These are phyloP conservation scores for Gryllus bimaculatus DNA, from an alignment of 1,140 invertebrate species.

Conservation along the genomic window DNA sequence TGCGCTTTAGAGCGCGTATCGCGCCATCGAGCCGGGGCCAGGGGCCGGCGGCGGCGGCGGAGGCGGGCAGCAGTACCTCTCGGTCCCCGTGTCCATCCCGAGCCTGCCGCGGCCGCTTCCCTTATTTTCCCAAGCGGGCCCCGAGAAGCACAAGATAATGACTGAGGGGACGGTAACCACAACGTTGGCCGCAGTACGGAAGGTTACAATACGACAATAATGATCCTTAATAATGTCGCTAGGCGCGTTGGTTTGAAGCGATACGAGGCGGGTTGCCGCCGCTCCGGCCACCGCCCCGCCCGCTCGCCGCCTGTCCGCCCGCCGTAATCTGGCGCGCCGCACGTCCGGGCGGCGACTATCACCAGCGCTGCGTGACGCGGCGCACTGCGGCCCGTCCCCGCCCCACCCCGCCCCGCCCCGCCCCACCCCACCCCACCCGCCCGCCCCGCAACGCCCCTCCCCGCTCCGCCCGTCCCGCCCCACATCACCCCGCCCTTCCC, in stretches of 20 bases:
- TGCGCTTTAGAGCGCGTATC: not conserved
- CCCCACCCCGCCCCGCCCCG: too few relatives aligned
- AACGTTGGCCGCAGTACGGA: slow-evolving; percentile 18
- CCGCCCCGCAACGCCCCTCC: too few relatives aligned
- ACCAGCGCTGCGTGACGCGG: not conserved
- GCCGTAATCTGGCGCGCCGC: not conserved
- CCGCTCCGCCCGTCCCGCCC: too few relatives aligned
- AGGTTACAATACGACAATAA: slow-evolving; percentile 22
- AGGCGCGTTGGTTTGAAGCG: slow-evolving; percentile 15
- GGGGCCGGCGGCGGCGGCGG: too few relatives aligned
- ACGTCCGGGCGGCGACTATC: not conserved
- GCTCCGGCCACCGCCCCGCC: not conserved
- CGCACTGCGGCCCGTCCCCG: too few relatives aligned
- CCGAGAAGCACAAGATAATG: not conserved
- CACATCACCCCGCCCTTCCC: too few relatives aligned
- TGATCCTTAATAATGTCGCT: slow-evolving; percentile 22
- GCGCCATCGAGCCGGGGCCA: not conserved
- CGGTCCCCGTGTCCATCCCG: too few relatives aligned
- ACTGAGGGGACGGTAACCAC: slow-evolving; percentile 12
- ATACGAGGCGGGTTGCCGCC: not conserved
- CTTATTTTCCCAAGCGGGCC: not conserved
- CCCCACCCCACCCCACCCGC: too few relatives aligned
- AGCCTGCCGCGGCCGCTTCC: not conserved
- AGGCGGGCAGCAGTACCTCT: not conserved
- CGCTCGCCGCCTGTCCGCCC: too few relatives aligned